Evolutionary conservation across 2,888 invertebrate species (phyloP).

Genomic region (Drosophila paramelanica): DNA sequence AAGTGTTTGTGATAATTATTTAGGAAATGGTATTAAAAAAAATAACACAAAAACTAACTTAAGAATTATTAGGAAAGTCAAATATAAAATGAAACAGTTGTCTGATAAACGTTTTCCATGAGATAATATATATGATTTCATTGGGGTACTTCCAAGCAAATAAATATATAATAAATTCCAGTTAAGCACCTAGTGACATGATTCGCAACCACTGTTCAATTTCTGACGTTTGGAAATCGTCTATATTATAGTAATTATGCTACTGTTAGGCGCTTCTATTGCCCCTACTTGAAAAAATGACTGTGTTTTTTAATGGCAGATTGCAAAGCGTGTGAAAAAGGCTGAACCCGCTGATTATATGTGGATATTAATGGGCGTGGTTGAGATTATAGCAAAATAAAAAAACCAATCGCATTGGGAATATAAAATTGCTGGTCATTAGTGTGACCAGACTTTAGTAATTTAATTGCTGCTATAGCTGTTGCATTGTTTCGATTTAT

Average conservation of each 20-base stretch:
- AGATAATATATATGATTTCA: no score
- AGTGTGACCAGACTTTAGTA: constrained; percentile 12
- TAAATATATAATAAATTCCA: neutral
- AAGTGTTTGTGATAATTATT: neutral
- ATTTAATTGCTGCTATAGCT: neutral
- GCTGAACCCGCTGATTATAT: constrained; percentile 26
- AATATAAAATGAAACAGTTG: no score
- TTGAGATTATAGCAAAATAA: neutral
- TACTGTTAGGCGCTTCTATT: constrained; percentile 39
- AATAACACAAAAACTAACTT: neutral
- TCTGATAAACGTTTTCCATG: no score
- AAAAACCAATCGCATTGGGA: constrained; percentile 2
- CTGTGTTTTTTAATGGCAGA: constrained; percentile 37
- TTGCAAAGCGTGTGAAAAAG: constrained; percentile 57
- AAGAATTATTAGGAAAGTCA: neutral
- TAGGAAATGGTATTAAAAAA: neutral
- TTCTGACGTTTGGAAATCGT: constrained; percentile 14
- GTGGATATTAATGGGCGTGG: constrained; percentile 26
- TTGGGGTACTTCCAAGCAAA: no score
- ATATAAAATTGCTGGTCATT: constrained; percentile 8
- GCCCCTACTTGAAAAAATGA: constrained; percentile 37
- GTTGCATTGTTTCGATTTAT: neutral
- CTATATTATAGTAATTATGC: constrained; percentile 65
- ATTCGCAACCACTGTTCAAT: constrained; percentile 24
- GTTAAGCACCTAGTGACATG: neutral